A percentile compares a stretch with the other conserved stretches of the same genome.
These are phyloP conservation scores for Ceyx erithaca DNA, from an alignment of 2,797 vertebrate genomes.

Conservation along the genomic window DNA sequence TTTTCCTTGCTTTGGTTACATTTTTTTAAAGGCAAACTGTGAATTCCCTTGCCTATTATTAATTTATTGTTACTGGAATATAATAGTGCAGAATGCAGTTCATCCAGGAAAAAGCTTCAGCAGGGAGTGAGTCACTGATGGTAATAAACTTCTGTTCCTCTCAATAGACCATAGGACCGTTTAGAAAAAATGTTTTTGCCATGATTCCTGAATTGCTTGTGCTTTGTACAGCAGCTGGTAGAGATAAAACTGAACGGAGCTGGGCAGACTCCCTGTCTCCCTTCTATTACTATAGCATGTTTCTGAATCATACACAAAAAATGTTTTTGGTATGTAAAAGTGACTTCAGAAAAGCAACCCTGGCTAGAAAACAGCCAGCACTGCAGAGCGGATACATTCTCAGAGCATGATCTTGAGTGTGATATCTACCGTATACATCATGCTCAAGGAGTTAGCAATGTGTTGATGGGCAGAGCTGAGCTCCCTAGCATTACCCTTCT, in stretches of 20 bases:
- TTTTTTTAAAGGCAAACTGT: conserved; percentile 31
- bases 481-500: not conserved
- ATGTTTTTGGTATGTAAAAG: conserved; percentile 55
- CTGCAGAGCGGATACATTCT: not conserved
- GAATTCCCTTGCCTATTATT: conserved; percentile 60
- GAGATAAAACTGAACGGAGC: conserved; percentile 55
- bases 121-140: conserved; percentile 60
- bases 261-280: conserved; percentile 70
- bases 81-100: conserved; percentile 6
- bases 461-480: not conserved
- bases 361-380: not conserved
- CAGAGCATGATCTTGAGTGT: not conserved
- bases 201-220: conserved; percentile 46
- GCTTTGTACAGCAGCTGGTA: conserved; percentile 62
- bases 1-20: conserved; percentile 56
- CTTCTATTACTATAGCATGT: conserved; percentile 65
- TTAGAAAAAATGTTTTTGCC: conserved; percentile 60
- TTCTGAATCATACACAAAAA: conserved; percentile 64
- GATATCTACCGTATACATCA: not conserved
- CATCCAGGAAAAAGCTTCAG: conserved; percentile 66
- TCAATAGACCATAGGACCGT: conserved; percentile 45
- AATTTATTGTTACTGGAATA: conserved; percentile 73
- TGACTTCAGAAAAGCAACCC: conserved; percentile 41
- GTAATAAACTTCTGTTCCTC: conserved; percentile 67
- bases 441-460: not conserved